These are phyloP conservation scores for Empidonax traillii DNA, from an alignment of 2,113 vertebrate species.

Conservation along the genomic window DNA sequence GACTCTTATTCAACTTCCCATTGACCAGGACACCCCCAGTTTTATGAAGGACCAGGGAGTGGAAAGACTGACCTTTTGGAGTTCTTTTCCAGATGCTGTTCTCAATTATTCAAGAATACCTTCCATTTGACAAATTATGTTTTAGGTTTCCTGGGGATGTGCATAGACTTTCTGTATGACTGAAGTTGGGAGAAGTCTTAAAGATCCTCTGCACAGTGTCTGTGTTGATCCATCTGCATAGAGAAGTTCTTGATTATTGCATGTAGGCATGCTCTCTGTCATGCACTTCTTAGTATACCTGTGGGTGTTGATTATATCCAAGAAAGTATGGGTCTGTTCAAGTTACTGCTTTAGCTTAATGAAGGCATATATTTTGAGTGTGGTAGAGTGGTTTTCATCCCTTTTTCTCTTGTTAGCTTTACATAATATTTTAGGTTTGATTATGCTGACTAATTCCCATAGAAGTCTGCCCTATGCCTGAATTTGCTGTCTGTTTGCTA, in stretches of 20 bases:
- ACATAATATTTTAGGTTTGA: neutral
- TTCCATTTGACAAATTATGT: neutral
- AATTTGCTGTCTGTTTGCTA: slow-evolving; percentile 14
- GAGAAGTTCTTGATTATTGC: neutral
- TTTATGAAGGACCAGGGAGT: neutral
- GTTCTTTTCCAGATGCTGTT: neutral
- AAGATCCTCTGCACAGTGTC: neutral
- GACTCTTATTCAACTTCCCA: rapidly evolving
- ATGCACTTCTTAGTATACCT: neutral
- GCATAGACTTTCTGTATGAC: neutral
- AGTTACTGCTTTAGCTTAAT: neutral
- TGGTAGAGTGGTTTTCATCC: neutral
- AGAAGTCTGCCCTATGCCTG: neutral
- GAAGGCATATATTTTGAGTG: neutral
- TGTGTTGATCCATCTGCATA: neutral
- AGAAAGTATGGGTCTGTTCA: neutral
- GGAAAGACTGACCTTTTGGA: neutral
- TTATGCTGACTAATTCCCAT: neutral
- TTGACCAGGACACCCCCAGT: neutral
- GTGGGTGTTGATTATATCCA: neutral
- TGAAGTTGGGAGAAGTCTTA: neutral
- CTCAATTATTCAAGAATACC: neutral
- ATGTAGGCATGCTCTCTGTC: neutral
- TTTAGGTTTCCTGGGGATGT: neutral
- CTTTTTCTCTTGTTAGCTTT: neutral